Evolutionary conservation across 2,113 vertebrate species (phyloP).

Genomic region (Egretta garzetta): DNA sequence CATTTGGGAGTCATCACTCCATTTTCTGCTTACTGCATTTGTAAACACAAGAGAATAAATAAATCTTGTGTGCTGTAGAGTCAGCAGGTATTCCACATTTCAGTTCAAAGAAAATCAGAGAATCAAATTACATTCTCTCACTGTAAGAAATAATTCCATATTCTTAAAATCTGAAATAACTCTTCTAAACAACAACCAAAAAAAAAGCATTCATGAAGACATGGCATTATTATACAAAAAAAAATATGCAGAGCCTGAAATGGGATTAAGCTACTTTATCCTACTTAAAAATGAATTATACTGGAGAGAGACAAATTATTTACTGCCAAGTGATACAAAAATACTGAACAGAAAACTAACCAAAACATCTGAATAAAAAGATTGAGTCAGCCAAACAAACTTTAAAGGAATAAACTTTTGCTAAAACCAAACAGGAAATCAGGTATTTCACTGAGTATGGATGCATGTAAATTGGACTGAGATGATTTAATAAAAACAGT

Average conservation of each 20-base stretch:
- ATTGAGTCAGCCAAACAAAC: background rate
- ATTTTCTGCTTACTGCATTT: background rate
- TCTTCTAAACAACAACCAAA: background rate
- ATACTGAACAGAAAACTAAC: background rate
- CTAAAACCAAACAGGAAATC: background rate
- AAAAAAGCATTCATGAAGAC: background rate
- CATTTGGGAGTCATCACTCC: background rate
- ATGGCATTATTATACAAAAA: background rate
- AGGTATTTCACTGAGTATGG: background rate
- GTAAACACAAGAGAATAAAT: background rate
- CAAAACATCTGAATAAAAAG: background rate
- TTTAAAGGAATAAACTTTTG: background rate
- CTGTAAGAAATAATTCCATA: background rate
- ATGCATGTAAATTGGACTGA: background rate
- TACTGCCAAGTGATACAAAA: background rate
- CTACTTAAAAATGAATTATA: background rate
- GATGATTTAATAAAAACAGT: background rate
- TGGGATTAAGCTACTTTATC: background rate
- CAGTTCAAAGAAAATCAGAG: background rate
- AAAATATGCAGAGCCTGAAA: background rate
- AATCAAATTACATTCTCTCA: background rate
- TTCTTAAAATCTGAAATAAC: background rate
- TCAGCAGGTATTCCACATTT: background rate
- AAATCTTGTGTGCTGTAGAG: background rate
- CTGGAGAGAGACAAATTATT: background rate